A percentile compares a stretch with the other conserved stretches of the same genome.
Evolutionary conservation across 2,888 invertebrate genomes (phyloP).

Genomic region (Halocaridina rubra): DNA sequence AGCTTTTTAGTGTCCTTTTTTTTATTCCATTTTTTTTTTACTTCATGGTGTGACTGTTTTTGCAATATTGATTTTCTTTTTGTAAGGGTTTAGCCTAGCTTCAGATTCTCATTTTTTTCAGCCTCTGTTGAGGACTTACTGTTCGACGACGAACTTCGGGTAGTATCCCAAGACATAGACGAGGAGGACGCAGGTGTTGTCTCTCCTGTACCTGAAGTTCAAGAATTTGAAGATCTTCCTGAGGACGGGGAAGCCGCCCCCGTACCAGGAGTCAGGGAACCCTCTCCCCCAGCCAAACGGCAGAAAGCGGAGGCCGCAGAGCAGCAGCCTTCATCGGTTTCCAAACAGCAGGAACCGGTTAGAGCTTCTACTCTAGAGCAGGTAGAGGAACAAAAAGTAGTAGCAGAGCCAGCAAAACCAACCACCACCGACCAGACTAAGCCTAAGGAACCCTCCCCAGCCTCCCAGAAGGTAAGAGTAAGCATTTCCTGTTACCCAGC

Average conservation of each 20-base stretch:
- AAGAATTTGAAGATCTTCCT: constrained; percentile 44
- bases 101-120: constrained; percentile 4
- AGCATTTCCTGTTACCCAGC: background rate
- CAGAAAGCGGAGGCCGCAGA: constrained; percentile 2
- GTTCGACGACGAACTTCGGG: constrained; percentile 63
- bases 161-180: constrained; percentile 56
- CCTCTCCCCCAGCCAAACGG: constrained; percentile 17
- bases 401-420: constrained; percentile 16
- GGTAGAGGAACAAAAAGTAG: constrained; percentile 25
- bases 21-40: background rate
- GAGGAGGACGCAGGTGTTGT: constrained; percentile 45
- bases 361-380: constrained; percentile 8
- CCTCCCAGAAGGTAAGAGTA: constrained; percentile 24
- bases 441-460: background rate
- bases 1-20: background rate
- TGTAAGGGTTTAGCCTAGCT: too few relatives aligned
- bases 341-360: background rate
- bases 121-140: constrained; percentile 62
- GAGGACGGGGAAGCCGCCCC: constrained; percentile 39
- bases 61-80: too few relatives aligned
- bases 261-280: background rate
- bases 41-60: too few relatives aligned
- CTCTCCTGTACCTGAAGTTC: constrained; percentile 46
- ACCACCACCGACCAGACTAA: background rate
- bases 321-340: too few relatives aligned